Percentiles rank a stretch among this genome's conserved stretches.
phyloP scores from a whole-genome alignment of 2,888 invertebrate species.

The Nymphalis polychloros region DNA sequence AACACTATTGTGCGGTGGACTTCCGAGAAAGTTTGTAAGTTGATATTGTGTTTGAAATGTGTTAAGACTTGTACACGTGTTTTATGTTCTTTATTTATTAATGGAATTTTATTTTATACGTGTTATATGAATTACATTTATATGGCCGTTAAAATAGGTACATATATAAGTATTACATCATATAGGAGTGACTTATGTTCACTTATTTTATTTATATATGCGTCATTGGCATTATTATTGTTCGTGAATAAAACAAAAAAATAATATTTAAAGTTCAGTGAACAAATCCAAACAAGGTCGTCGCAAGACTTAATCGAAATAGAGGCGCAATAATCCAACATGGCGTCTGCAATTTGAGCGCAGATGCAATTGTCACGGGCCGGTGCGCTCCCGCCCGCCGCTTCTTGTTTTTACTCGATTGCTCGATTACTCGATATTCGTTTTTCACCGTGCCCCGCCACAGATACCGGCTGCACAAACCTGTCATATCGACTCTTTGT shows the following conservation, averaged over 20 bases:
- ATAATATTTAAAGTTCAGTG: neutral
- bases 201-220: neutral
- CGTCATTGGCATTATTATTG: neutral
- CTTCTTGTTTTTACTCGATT: slow-evolving; percentile 76
- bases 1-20: slow-evolving; percentile 63
- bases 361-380: slow-evolving; percentile 79
- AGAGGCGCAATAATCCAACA: slow-evolving; percentile 74
- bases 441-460: slow-evolving; percentile 69
- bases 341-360: slow-evolving; percentile 68
- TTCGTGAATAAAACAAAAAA: neutral
- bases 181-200: neutral
- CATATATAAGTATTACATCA: too few species aligned
- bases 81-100: slow-evolving; percentile 32
- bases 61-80: slow-evolving; percentile 43
- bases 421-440: slow-evolving; percentile 73
- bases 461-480: slow-evolving; percentile 70
- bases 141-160: too few species aligned
- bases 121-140: too few species aligned
- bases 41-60: slow-evolving; percentile 49
- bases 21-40: slow-evolving; percentile 57
- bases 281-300: slow-evolving; percentile 52
- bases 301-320: slow-evolving; percentile 66
- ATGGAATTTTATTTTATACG: neutral
- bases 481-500: slow-evolving; percentile 80
- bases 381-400: slow-evolving; percentile 60